Evolutionary conservation across 2,888 invertebrate genomes (phyloP).

Genomic region (Cyaniris semiargus): DNA sequence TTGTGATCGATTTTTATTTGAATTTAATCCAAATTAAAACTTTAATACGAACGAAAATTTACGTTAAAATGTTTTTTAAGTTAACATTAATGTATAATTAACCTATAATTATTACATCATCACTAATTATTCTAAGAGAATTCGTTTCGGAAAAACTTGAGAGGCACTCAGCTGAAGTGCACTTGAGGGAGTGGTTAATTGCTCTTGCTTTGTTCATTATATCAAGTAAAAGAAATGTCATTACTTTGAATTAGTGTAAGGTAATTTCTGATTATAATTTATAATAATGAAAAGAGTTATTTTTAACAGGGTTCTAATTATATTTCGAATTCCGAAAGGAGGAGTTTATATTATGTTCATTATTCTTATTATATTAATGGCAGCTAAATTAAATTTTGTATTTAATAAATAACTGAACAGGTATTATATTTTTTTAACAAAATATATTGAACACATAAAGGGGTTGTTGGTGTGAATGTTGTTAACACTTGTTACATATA

Average conservation of each 20-base stretch:
- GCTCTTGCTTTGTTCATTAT: slow-evolving; percentile 9
- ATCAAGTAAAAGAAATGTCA: slow-evolving; percentile 1
- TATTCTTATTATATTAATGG: no score
- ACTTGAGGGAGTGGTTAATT: slow-evolving; percentile 11
- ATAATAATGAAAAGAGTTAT: not conserved
- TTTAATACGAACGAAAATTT: not conserved
- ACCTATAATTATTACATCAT: not conserved
- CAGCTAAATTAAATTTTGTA: no score
- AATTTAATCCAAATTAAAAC: not conserved
- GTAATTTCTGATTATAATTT: not conserved
- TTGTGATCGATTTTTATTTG: not conserved
- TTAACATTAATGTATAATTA: not conserved
- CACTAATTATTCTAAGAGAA: not conserved
- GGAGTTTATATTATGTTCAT: no score
- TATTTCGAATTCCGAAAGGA: no score
- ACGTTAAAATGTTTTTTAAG: not conserved
- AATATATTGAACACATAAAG: no score
- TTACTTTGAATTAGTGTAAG: not conserved
- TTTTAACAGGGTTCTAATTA: no score
- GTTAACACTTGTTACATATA: no score
- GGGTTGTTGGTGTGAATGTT: no score
- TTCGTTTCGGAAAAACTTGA: not conserved
- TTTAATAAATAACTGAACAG: no score
- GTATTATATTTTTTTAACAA: no score
- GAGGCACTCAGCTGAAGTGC: slow-evolving; percentile 3